These are phyloP conservation scores for Ganaspis brasiliensis DNA, from an alignment of 2,888 invertebrate species.

Conservation along the genomic window DNA sequence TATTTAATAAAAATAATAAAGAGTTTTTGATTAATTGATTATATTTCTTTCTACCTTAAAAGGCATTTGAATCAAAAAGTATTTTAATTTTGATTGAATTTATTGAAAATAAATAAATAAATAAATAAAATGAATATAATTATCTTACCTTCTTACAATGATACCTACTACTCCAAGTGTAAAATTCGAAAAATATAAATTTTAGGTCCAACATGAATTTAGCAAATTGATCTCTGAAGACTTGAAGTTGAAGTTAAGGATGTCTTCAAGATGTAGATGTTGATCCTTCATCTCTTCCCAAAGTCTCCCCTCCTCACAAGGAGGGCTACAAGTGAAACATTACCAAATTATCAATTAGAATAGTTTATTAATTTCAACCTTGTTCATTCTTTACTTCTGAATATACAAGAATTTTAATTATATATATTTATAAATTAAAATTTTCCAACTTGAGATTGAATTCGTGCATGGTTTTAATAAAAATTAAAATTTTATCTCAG, in stretches of 20 bases:
- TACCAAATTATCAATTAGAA: slow-evolving; percentile 80
- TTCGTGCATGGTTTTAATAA: slow-evolving; percentile 5
- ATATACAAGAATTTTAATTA: slow-evolving; percentile 32
- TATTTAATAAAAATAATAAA: too few relatives aligned
- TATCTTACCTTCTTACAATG: slow-evolving; percentile 71
- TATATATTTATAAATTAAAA: not conserved
- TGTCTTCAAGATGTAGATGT: slow-evolving; percentile 58
- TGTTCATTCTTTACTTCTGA: slow-evolving; percentile 65
- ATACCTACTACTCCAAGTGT: slow-evolving; percentile 71
- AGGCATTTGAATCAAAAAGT: not conserved
- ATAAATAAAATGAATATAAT: slow-evolving; percentile 39
- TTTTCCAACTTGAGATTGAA: not conserved
- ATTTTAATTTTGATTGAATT: not conserved
- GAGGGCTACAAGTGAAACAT: slow-evolving; percentile 81
- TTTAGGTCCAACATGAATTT: slow-evolving; percentile 60
- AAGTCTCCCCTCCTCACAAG: slow-evolving; percentile 79
- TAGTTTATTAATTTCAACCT: slow-evolving; percentile 55
- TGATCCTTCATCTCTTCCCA: slow-evolving; percentile 60
- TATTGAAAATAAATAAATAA: too few relatives aligned
- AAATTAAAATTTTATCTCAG: not conserved
- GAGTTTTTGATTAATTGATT: not conserved
- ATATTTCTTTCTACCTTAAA: not conserved
- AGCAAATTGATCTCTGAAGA: slow-evolving; percentile 63
- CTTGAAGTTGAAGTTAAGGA: slow-evolving; percentile 50
- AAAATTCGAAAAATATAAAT: slow-evolving; percentile 63